Evolutionary conservation across 2,888 invertebrate species (phyloP).

Genomic region (Eilema depressum): DNA sequence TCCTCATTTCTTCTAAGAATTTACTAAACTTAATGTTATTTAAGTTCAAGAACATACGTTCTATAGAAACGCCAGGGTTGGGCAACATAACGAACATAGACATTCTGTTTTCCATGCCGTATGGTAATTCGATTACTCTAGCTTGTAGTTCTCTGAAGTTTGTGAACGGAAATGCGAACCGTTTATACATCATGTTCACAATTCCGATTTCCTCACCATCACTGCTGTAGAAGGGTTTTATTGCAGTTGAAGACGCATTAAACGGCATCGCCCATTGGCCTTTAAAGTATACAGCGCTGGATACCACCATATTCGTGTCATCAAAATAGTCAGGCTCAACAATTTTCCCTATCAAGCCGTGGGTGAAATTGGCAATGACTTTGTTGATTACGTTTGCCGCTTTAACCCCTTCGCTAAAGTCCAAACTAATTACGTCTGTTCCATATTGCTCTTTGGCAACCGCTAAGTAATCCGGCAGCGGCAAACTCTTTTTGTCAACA

Average conservation of each 20-base stretch:
- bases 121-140: conserved; percentile 90
- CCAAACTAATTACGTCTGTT: conserved; percentile 59
- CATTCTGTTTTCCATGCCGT: conserved; percentile 84
- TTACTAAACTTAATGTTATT: conserved; percentile 75
- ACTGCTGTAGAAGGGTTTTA: conserved; percentile 87
- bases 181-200: conserved; percentile 92
- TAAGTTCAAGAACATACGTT: conserved; percentile 85
- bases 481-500: conserved; percentile 55
- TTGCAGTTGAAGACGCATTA: conserved; percentile 83
- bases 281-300: conserved; percentile 90
- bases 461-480: conserved; percentile 58
- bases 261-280: conserved; percentile 90
- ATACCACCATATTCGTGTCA: conserved; percentile 87
- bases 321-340: conserved; percentile 73
- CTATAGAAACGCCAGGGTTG: conserved; percentile 82
- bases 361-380: conserved; percentile 67
- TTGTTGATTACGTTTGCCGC: conserved; percentile 65
- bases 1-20: conserved; percentile 83
- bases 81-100: conserved; percentile 91
- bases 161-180: conserved; percentile 86
- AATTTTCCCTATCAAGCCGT: conserved; percentile 67
- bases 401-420: conserved; percentile 60
- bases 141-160: conserved; percentile 86
- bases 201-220: conserved; percentile 80
- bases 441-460: conserved; percentile 61